Conservation (phyloP, 2,113 vertebrate genomes). For the Calonectris borealis region DNA sequence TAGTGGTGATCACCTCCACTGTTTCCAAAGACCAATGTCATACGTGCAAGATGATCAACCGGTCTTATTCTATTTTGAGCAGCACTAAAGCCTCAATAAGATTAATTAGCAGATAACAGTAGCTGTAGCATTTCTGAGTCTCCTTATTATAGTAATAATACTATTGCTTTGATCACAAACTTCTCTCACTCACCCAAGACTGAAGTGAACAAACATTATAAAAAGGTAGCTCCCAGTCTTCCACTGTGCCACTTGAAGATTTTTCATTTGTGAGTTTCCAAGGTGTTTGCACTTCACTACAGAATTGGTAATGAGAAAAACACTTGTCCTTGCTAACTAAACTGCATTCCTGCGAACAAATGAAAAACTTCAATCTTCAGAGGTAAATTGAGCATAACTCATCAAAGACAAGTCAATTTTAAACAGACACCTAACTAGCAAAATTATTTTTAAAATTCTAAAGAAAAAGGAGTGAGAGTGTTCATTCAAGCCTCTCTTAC, state of each 20-base stretch:
- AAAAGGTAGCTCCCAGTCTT: background rate
- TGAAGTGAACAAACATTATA: background rate
- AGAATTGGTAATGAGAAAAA: background rate
- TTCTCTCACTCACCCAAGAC: background rate
- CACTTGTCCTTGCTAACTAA: background rate
- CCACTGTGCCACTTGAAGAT: background rate
- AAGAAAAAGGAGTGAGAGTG: background rate
- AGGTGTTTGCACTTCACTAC: background rate
- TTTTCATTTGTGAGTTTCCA: background rate
- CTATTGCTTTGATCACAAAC: background rate
- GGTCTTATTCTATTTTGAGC: background rate
- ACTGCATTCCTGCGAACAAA: background rate
- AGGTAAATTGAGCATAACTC: background rate
- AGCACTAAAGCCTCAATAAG: background rate
- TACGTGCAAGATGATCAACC: background rate
- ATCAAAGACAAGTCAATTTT: background rate
- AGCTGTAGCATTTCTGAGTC: background rate
- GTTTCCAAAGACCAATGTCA: background rate
- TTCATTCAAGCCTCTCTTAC: background rate
- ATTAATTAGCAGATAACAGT: background rate
- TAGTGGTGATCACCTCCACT: background rate
- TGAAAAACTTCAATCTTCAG: background rate
- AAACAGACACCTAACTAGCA: background rate
- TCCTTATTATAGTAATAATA: background rate
- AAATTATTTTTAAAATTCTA: background rate